phyloP scores from a whole-genome alignment of 2,113 vertebrate genomes.

The Malurus cyaneus region DNA sequence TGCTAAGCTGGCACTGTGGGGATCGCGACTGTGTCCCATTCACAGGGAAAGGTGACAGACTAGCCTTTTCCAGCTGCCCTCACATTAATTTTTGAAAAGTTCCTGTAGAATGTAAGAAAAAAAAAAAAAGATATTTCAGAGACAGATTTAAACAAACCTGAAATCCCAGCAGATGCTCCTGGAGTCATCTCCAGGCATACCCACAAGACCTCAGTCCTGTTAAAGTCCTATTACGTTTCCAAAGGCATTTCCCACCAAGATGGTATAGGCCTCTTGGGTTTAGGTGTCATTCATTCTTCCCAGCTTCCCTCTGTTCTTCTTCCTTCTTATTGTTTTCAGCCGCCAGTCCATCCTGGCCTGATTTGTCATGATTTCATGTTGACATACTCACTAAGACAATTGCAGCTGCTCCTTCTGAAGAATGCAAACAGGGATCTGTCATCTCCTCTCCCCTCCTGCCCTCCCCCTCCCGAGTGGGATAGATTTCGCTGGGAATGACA shows the following conservation, averaged over 20 bases:
- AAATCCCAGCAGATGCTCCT: background rate
- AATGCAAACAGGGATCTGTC: conserved; percentile 59
- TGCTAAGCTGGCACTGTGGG: background rate
- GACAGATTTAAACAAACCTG: background rate
- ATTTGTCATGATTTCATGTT: conserved; percentile 55
- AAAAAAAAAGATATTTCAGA: background rate
- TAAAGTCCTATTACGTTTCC: background rate
- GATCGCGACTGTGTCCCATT: background rate
- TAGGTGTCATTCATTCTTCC: background rate
- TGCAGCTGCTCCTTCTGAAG: conserved; percentile 61
- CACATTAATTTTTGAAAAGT: conserved; percentile 28
- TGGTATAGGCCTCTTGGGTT: background rate
- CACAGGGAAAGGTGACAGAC: conserved; percentile 9
- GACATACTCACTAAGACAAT: conserved; percentile 56
- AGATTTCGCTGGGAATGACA: conserved; percentile 15
- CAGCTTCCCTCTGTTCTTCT: background rate
- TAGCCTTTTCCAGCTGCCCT: conserved; percentile 20
- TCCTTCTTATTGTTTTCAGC: conserved; percentile 42
- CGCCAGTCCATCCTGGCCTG: background rate
- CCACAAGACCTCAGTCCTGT: background rate
- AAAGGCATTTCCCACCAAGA: background rate
- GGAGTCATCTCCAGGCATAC: background rate
- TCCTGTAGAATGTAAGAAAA: background rate
- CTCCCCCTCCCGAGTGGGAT: background rate
- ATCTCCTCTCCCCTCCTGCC: background rate